Evolutionary conservation across 2,113 vertebrate species (phyloP), one percentile per base, ranked within the genome.

Genomic region (Paradoxurus hermaphroditus): DNA sequence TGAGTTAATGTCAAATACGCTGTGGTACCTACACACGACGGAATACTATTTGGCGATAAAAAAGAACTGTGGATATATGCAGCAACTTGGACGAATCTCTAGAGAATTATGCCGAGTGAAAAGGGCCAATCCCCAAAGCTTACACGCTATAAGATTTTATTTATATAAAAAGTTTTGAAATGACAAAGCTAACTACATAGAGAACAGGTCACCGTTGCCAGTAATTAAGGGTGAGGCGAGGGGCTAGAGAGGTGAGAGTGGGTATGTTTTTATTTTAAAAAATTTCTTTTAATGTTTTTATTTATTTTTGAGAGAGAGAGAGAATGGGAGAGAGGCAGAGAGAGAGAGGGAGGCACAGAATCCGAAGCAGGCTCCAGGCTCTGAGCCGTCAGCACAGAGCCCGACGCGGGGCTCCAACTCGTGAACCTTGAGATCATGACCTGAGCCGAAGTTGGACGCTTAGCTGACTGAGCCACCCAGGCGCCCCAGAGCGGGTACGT

Each of bases 401-500:
- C 72, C 3, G 0, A 15, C 0, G 23, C 3, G 23, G 70, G 21
- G 23, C 23, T 73, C 5, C 0, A 41, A 41, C 21, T 13, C 23
- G 14, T 23, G 70, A 41, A 23, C 56, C 1, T 2, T 11, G 13
- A 12, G 36, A 41, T 27, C 70, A 27, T 41, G 70, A 73, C 70
- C 70, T 14, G 23, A 41, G 12, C 13, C 1, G 23, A 73, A 73
- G 23, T 6, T 13, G 1, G 72, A 73, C 0, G 6, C 13, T 73
- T 27, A 73, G 44, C 39, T 6, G 7, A 29, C 6, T 44, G 70
- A 73, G 21, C 72, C 72, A 44, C 72, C 39, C 39, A 73, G 67
- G 25, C 25, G 6, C 41, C 72, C 72, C 72, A 29, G 41, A 7
- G 72, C 44, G 72, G 39, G 13, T 44, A 8, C 4, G 39, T 73